A percentile compares a stretch with the other conserved stretches of the same genome.
Evolutionary conservation across 2,113 vertebrate species (phyloP).

Genomic region (Helogale parvula): DNA sequence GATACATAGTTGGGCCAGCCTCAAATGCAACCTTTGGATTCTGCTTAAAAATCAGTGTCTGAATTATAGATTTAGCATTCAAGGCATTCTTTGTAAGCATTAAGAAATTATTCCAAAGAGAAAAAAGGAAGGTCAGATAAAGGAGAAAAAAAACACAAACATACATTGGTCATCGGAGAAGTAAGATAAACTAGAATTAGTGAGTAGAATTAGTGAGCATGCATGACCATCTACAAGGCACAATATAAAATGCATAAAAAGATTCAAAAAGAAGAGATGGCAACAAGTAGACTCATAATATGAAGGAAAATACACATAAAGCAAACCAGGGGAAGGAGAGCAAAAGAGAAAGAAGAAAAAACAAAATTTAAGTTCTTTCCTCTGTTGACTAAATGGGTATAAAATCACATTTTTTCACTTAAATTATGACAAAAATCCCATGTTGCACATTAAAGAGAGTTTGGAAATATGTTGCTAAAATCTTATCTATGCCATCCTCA

Average conservation of each 20-base stretch:
- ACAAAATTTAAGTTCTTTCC: neutral
- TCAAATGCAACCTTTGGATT: slow-evolving; percentile 55
- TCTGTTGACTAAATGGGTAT: neutral
- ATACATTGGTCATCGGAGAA: neutral
- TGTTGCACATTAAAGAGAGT: neutral
- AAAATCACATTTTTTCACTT: neutral
- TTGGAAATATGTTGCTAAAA: neutral
- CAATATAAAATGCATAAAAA: neutral
- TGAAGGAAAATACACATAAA: neutral
- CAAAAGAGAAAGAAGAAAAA: neutral
- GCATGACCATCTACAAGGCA: neutral
- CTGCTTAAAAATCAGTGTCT: slow-evolving; percentile 55
- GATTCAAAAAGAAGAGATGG: neutral
- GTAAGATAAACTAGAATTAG: slow-evolving; percentile 16
- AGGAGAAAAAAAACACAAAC: slow-evolving; percentile 37
- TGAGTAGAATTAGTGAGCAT: neutral
- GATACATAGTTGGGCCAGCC: slow-evolving; percentile 1
- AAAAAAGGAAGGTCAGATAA: slow-evolving; percentile 4
- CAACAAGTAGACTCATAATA: neutral
- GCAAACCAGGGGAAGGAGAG: neutral
- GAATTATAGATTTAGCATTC: slow-evolving; percentile 33
- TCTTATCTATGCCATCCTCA: neutral
- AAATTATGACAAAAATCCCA: neutral
- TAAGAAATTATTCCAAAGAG: neutral
- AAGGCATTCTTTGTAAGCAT: neutral